A percentile compares a stretch with the other conserved stretches of the same genome.
phyloP scores from a whole-genome alignment of 30 jellyfish, hydroid and myxozoan species.

The Pelagia noctiluca region DNA sequence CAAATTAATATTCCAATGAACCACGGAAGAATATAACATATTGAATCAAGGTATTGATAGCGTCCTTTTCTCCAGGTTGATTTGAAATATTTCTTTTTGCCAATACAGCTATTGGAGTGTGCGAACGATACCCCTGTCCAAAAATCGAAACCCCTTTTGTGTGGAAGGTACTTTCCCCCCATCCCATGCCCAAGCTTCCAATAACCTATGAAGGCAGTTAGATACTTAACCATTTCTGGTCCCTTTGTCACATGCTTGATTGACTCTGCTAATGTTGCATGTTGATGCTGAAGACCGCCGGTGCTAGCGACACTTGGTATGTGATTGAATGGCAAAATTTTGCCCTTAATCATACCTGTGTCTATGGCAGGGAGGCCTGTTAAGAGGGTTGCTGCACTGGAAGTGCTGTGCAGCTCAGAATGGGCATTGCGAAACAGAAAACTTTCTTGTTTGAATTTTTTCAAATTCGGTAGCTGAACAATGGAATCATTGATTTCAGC shows the following conservation, averaged over 20 bases:
- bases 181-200: slow-evolving; percentile 86
- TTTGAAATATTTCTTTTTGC: neutral
- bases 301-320: slow-evolving; percentile 81
- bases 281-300: slow-evolving; percentile 67
- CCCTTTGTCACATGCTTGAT: slow-evolving; percentile 6
- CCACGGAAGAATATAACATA: slow-evolving; percentile 56
- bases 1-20: slow-evolving; percentile 41
- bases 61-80: neutral
- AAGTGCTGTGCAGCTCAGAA: slow-evolving; percentile 57
- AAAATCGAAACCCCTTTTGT: slow-evolving; percentile 76
- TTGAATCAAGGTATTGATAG: slow-evolving; percentile 50
- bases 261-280: slow-evolving; percentile 61
- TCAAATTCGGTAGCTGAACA: slow-evolving; percentile 21
- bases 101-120: slow-evolving; percentile 68
- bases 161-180: slow-evolving; percentile 57
- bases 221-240: neutral
- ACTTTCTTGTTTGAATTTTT: slow-evolving; percentile 32
- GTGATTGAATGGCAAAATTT: slow-evolving; percentile 67
- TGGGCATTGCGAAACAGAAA: slow-evolving; percentile 37
- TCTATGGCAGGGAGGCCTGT: slow-evolving; percentile 83
- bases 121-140: slow-evolving; percentile 81
- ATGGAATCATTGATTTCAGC: neutral
- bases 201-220: slow-evolving; percentile 66
- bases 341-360: slow-evolving; percentile 80
- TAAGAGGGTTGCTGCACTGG: slow-evolving; percentile 62